Evolutionary conservation across 2,888 invertebrate genomes (phyloP).

Genomic region (Heliconius charithonia): DNA sequence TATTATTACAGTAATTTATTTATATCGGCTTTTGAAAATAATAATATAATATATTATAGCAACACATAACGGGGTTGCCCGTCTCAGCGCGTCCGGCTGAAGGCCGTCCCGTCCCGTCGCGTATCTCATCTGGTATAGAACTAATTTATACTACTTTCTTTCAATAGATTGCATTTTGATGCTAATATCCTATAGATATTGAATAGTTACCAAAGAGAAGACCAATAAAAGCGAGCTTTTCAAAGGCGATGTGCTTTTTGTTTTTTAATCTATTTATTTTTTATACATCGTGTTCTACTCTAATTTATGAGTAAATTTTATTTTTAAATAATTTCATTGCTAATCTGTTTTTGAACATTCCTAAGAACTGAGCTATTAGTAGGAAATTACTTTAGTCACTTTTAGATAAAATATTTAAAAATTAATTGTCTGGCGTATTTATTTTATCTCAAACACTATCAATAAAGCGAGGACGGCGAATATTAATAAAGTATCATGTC

Average conservation of each 20-base stretch:
- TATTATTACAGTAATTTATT: too few relatives aligned
- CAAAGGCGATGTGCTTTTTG: neutral
- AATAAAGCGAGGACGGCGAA: neutral
- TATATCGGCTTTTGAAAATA: too few relatives aligned
- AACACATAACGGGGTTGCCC: too few relatives aligned
- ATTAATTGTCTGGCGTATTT: neutral
- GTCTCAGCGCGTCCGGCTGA: neutral
- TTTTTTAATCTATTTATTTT: neutral
- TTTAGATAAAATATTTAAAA: neutral
- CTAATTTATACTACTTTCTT: neutral
- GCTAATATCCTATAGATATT: neutral
- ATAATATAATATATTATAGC: too few relatives aligned
- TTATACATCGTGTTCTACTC: neutral
- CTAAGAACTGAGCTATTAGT: too few relatives aligned
- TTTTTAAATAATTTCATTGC: too few relatives aligned
- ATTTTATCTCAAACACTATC: conserved; percentile 13
- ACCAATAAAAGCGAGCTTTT: neutral
- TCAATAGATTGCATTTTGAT: conserved; percentile 1
- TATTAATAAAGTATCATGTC: neutral
- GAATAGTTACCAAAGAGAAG: neutral
- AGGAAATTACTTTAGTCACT: neutral
- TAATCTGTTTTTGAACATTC: too few relatives aligned
- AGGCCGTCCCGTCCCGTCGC: neutral
- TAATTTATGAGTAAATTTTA: neutral
- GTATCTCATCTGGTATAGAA: neutral